phyloP scores from a whole-genome alignment of 2,113 vertebrate genomes.

The Eulemur macaco region DNA sequence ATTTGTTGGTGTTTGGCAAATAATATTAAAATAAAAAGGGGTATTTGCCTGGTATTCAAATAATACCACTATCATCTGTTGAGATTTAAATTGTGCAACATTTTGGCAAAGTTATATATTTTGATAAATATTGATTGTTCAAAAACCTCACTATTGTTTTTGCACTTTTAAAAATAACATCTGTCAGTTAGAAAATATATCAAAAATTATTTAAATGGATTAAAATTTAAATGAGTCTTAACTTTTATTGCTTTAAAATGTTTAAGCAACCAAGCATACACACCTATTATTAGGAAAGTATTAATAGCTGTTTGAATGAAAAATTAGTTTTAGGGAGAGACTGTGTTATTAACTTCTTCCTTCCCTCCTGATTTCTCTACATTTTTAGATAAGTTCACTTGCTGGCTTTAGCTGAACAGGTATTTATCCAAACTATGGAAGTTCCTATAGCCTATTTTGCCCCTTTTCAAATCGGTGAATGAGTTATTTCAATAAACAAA shows the following conservation, averaged over 20 bases:
- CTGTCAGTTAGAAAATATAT: not conserved
- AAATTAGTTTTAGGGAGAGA: slow-evolving; percentile 38
- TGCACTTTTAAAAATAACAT: not conserved
- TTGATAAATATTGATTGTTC: not conserved
- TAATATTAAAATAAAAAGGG: slow-evolving; percentile 35
- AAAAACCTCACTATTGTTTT: not conserved
- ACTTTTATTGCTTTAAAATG: not conserved
- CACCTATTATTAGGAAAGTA: not conserved
- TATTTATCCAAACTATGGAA: not conserved
- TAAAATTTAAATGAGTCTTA: not conserved
- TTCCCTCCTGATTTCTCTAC: not conserved
- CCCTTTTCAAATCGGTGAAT: slow-evolving; percentile 3
- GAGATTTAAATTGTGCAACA: not conserved
- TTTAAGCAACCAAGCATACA: not conserved
- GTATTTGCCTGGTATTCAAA: slow-evolving; percentile 13
- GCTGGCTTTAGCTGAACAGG: slow-evolving; percentile 2
- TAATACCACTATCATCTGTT: not conserved
- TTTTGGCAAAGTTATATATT: not conserved
- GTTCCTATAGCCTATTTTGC: not conserved
- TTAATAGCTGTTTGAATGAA: slow-evolving; percentile 6
- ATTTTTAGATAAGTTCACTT: not conserved
- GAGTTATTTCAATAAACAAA: slow-evolving; percentile 32
- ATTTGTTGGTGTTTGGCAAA: slow-evolving; percentile 19
- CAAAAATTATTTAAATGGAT: not conserved
- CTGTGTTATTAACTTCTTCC: not conserved